These are phyloP conservation scores for Manis crassicaudata DNA, from an alignment of 2,797 vertebrate genomes.

Conservation along the genomic window DNA sequence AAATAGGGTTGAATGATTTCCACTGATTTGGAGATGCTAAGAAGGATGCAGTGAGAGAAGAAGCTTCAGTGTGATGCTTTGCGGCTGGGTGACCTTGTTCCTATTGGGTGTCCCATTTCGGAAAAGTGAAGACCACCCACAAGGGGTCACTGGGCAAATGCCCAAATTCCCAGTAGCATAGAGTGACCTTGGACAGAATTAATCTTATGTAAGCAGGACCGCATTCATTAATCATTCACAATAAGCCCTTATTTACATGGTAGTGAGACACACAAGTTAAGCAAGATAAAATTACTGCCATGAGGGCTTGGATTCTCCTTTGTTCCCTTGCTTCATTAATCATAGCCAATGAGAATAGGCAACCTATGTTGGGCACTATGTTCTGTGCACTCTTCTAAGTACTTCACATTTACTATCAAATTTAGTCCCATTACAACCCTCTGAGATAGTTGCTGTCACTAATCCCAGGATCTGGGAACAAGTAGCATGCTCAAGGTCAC, in stretches of 20 bases:
- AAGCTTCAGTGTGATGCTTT: conserved; percentile 58
- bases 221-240: conserved; percentile 76
- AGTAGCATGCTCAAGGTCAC: background rate
- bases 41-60: conserved; percentile 52
- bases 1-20: conserved; percentile 18
- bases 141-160: conserved; percentile 65
- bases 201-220: conserved; percentile 69
- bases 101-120: conserved; percentile 34
- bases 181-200: conserved; percentile 64
- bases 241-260: conserved; percentile 69
- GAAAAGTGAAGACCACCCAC: conserved; percentile 76
- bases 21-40: background rate
- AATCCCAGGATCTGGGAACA: background rate
- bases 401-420: conserved; percentile 28
- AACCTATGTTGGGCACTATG: background rate
- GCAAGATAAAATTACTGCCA: background rate
- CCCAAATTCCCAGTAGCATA: conserved; percentile 60
- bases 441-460: background rate
- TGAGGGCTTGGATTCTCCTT: background rate
- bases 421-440: background rate
- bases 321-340: conserved; percentile 20
- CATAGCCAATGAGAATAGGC: background rate
- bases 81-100: conserved; percentile 57
- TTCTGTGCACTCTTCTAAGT: background rate
- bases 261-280: background rate